Conservation (phyloP, 2,888 invertebrate species). For the Cistogaster globosa region DNA sequence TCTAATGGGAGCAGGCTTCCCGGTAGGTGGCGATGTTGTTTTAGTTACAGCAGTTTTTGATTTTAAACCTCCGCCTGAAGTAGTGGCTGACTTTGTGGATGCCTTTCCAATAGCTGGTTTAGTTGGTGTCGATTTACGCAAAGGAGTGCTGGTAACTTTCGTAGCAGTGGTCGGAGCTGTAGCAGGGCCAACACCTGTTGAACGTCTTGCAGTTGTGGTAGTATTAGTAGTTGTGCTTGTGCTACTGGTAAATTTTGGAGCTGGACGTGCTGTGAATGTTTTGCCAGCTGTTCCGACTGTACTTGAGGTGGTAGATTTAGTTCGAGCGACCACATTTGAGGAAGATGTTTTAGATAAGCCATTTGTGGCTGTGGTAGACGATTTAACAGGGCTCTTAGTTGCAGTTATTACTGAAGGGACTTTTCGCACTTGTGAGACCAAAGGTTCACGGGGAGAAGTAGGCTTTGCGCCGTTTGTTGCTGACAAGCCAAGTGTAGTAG, state of each 20-base stretch:
- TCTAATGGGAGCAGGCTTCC: constrained; percentile 75
- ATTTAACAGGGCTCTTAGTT: constrained; percentile 75
- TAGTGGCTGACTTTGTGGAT: constrained; percentile 62
- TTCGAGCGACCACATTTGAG: constrained; percentile 63
- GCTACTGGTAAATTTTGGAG: constrained; percentile 76
- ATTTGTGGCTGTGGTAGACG: constrained; percentile 70
- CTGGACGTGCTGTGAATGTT: constrained; percentile 79
- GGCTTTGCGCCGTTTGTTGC: constrained; percentile 75
- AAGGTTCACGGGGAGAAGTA: constrained; percentile 79
- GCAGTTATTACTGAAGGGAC: constrained; percentile 61
- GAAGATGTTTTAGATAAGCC: constrained; percentile 56
- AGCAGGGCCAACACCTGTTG: constrained; percentile 59
- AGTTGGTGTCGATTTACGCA: constrained; percentile 76
- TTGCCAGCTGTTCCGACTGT: constrained; percentile 73
- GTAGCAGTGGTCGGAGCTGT: constrained; percentile 58
- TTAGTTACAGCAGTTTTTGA: constrained; percentile 73
- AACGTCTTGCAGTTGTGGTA: constrained; percentile 74
- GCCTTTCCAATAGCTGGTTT: constrained; percentile 68
- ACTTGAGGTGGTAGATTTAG: constrained; percentile 72
- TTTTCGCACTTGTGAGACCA: constrained; percentile 79
- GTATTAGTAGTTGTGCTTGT: constrained; percentile 57
- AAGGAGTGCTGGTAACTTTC: constrained; percentile 59
- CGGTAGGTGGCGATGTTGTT: constrained; percentile 58
- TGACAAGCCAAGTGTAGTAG: constrained; percentile 73
- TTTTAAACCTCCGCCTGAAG: constrained; percentile 47